Evolutionary conservation across 2,888 invertebrate genomes (phyloP).

Genomic region (Scaptomyza cyrtandrae): DNA sequence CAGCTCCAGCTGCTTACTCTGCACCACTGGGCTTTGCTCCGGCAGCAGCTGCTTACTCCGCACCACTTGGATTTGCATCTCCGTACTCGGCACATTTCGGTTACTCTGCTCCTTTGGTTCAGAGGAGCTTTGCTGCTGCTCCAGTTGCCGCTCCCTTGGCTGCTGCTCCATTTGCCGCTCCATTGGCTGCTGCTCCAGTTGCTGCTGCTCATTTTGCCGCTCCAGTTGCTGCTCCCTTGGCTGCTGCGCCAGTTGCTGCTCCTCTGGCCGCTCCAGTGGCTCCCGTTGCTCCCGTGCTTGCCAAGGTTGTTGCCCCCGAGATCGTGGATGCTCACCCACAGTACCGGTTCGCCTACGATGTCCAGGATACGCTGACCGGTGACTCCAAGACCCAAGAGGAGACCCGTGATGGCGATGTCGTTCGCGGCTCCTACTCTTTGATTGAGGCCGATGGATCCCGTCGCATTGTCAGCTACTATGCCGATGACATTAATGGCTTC

Average conservation of each 20-base stretch:
- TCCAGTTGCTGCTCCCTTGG: slow-evolving; percentile 46
- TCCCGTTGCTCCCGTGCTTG: slow-evolving; percentile 60
- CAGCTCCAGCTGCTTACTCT: slow-evolving; percentile 46
- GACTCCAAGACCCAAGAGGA: slow-evolving; percentile 84
- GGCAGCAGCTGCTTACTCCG: slow-evolving; percentile 38
- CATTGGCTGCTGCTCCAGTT: slow-evolving; percentile 47
- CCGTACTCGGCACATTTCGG: slow-evolving; percentile 18
- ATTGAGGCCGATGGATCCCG: slow-evolving; percentile 83
- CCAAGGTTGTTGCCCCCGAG: slow-evolving; percentile 70
- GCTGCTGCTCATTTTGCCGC: slow-evolving; percentile 51
- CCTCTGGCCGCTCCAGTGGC: slow-evolving; percentile 57
- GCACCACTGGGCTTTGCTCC: slow-evolving; percentile 47
- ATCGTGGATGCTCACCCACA: slow-evolving; percentile 82
- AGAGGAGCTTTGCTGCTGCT: slow-evolving; percentile 42
- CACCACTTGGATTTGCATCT: slow-evolving; percentile 53
- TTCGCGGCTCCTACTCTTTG: slow-evolving; percentile 83
- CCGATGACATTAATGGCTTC: slow-evolving; percentile 82
- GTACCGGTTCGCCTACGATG: slow-evolving; percentile 83
- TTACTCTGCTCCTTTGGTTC: slow-evolving; percentile 45
- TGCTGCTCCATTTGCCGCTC: slow-evolving; percentile 60
- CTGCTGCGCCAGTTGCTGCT: slow-evolving; percentile 20
- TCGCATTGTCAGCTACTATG: slow-evolving; percentile 83
- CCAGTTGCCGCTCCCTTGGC: slow-evolving; percentile 33
- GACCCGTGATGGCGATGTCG: slow-evolving; percentile 83
- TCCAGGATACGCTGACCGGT: slow-evolving; percentile 82